phyloP scores from a whole-genome alignment of 2,797 vertebrate species.

The Erithacus rubecula region DNA sequence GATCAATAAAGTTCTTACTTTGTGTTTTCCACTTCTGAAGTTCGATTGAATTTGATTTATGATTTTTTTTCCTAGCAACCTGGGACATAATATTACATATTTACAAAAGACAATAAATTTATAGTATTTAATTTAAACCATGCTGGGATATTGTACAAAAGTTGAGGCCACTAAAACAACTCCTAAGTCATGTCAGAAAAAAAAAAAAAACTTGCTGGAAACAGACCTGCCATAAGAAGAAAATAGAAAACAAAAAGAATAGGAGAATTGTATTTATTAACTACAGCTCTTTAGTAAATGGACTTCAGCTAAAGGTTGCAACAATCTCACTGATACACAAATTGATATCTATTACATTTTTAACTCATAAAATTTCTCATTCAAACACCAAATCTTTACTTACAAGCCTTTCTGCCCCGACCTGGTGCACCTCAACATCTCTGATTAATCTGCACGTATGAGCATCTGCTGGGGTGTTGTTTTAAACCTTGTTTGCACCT shows the following conservation, averaged over 20 bases:
- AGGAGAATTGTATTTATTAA: not conserved
- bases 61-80: not conserved
- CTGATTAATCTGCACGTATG: not conserved
- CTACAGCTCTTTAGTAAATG: not conserved
- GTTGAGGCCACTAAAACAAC: not conserved
- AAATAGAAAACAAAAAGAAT: not conserved
- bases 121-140: not conserved
- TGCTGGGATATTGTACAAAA: not conserved
- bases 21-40: not conserved
- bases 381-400: not conserved
- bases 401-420: not conserved
- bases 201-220: not conserved
- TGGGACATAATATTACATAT: not conserved
- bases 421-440: not conserved
- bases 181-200: not conserved
- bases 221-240: not conserved
- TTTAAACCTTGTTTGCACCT: not conserved
- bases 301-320: not conserved
- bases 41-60: not conserved
- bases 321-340: not conserved
- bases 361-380: not conserved
- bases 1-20: conserved; percentile 2
- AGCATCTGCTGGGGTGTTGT: not conserved
- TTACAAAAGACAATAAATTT: not conserved
- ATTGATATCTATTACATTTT: not conserved